These are phyloP conservation scores for Cryptus viduatorius DNA, from an alignment of 2,888 invertebrate species.

Conservation along the genomic window DNA sequence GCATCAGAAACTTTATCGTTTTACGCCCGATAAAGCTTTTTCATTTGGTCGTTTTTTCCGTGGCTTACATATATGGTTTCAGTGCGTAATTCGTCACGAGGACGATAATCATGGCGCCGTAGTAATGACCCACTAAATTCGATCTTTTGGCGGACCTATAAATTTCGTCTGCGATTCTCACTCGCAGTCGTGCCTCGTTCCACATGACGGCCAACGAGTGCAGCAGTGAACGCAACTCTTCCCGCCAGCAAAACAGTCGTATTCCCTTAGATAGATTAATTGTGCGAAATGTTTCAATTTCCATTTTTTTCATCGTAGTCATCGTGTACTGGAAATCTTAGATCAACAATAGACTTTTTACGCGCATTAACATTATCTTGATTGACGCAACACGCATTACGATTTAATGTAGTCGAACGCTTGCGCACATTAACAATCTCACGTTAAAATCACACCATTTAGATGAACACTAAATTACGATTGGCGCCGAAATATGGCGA, in stretches of 20 bases:
- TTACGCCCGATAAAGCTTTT: neutral
- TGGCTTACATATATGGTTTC: constrained; percentile 45
- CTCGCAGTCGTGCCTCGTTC: constrained; percentile 34
- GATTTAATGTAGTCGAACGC: too few species aligned
- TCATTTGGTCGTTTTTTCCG: neutral
- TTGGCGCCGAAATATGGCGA: too few species aligned
- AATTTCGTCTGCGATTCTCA: constrained; percentile 32
- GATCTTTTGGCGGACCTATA: constrained; percentile 19
- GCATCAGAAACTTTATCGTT: neutral
- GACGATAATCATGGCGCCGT: constrained; percentile 34
- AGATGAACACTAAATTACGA: too few species aligned
- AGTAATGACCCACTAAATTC: constrained; percentile 23
- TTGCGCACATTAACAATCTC: too few species aligned
- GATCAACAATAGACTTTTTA: too few species aligned
- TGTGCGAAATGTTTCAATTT: neutral
- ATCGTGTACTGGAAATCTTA: neutral
- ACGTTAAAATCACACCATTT: too few species aligned
- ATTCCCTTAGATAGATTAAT: constrained; percentile 31
- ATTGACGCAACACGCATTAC: too few species aligned
- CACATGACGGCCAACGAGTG: constrained; percentile 43
- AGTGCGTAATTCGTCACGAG: constrained; percentile 41
- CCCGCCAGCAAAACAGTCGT: constrained; percentile 41
- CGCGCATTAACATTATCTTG: too few species aligned
- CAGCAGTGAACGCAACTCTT: constrained; percentile 25
- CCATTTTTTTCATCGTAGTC: neutral